Percentiles rank a stretch among this genome's conserved stretches.
Evolutionary conservation across 1,140 invertebrate genomes (phyloP).

Genomic region (Holcopasites calliopsidis): DNA sequence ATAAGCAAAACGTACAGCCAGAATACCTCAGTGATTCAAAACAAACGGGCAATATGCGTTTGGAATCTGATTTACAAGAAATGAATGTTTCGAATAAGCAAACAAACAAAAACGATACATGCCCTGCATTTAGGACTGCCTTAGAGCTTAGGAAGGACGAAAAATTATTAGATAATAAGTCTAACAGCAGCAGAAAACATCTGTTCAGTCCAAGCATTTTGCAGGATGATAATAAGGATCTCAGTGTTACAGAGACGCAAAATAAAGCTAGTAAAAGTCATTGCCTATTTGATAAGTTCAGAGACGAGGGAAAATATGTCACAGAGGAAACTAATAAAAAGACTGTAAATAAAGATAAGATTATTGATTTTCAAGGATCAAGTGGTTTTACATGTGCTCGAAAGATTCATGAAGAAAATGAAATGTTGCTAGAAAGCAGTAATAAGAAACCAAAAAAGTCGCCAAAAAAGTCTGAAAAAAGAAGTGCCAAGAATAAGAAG

Average conservation of each 20-base stretch:
- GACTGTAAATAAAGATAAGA: background rate
- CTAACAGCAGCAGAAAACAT: background rate
- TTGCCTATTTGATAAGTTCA: background rate
- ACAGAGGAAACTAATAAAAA: background rate
- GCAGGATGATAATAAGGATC: background rate
- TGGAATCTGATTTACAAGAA: background rate
- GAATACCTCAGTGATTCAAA: background rate
- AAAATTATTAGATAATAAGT: background rate
- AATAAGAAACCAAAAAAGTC: slow-evolving; percentile 15
- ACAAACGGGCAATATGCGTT: background rate
- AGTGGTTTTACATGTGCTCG: slow-evolving; percentile 54
- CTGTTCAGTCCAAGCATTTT: slow-evolving; percentile 16
- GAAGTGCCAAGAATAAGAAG: slow-evolving; percentile 35
- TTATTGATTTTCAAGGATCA: background rate
- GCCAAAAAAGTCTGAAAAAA: slow-evolving; percentile 31
- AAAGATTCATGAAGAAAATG: slow-evolving; percentile 34
- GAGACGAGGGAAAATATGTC: background rate
- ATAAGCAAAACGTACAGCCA: background rate
- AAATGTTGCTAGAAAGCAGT: background rate
- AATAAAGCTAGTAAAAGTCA: background rate
- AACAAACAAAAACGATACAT: slow-evolving; percentile 14
- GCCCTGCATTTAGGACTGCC: slow-evolving; percentile 65
- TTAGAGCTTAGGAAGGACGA: slow-evolving; percentile 60
- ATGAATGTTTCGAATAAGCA: background rate
- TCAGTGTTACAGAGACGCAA: background rate